These are phyloP conservation scores for Crotalus viridis DNA, from an alignment of 2,113 vertebrate genomes.

Conservation along the genomic window DNA sequence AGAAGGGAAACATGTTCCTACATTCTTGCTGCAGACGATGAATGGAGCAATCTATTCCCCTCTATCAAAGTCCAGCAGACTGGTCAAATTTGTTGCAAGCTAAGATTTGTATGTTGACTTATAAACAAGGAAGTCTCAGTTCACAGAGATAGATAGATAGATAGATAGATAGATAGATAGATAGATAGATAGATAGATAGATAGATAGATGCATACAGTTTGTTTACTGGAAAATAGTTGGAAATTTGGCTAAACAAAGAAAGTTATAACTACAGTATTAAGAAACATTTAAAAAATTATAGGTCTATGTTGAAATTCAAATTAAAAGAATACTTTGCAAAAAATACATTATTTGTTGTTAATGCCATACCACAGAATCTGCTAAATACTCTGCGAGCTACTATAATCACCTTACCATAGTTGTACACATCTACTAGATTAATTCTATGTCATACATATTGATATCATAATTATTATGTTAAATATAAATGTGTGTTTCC, in stretches of 20 bases:
- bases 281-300: not conserved
- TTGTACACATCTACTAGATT: not conserved
- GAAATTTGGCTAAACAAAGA: not conserved
- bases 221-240: not conserved
- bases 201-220: not conserved
- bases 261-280: not conserved
- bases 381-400: not conserved
- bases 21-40: not conserved
- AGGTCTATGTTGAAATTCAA: not conserved
- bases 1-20: not conserved
- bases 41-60: not conserved
- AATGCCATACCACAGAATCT: not conserved
- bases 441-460: accelerated
- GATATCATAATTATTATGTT: not conserved
- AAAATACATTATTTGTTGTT: not conserved
- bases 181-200: too few species aligned
- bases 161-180: not conserved
- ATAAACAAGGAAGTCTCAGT: not conserved
- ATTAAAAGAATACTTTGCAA: not conserved
- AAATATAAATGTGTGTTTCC: not conserved
- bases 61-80: not conserved
- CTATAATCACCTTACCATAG: not conserved
- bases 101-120: not conserved
- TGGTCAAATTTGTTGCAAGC: not conserved
- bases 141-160: not conserved